phyloP scores from a whole-genome alignment of 2,797 vertebrate genomes.

The Chiroxiphia lanceolata region DNA sequence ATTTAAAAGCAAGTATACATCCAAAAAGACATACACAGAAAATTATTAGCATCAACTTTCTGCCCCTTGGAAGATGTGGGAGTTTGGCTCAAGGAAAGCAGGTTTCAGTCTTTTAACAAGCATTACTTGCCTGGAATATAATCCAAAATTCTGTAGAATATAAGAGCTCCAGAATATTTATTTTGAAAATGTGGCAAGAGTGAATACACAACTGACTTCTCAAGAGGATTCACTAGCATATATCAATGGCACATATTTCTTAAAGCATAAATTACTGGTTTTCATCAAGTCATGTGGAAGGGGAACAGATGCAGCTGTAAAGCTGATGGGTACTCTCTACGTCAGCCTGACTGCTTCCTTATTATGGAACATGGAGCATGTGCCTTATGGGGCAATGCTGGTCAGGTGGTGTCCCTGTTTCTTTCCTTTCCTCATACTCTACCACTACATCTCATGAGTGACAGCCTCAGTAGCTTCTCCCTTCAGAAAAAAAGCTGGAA shows the following conservation, averaged over 20 bases:
- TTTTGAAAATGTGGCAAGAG: background rate
- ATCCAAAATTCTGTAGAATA: background rate
- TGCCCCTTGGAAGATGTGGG: background rate
- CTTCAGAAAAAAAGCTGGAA: background rate
- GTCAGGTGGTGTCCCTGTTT: background rate
- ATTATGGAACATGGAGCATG: background rate
- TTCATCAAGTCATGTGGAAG: background rate
- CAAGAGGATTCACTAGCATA: background rate
- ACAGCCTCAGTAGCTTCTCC: background rate
- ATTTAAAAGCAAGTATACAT: background rate
- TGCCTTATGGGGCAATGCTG: background rate
- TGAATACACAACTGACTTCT: background rate
- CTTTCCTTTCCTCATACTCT: background rate
- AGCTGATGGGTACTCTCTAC: background rate
- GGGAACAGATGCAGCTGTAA: background rate
- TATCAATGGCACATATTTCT: background rate
- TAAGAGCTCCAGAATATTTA: background rate
- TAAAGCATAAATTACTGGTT: background rate
- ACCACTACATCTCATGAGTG: background rate
- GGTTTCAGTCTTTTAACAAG: background rate
- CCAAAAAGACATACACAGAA: background rate
- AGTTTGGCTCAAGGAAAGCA: background rate
- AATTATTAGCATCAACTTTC: background rate
- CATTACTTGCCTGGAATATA: background rate
- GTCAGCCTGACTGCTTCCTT: background rate